Evolutionary conservation across 2,797 vertebrate genomes (phyloP).

Genomic region (Atherinosoma microstoma): DNA sequence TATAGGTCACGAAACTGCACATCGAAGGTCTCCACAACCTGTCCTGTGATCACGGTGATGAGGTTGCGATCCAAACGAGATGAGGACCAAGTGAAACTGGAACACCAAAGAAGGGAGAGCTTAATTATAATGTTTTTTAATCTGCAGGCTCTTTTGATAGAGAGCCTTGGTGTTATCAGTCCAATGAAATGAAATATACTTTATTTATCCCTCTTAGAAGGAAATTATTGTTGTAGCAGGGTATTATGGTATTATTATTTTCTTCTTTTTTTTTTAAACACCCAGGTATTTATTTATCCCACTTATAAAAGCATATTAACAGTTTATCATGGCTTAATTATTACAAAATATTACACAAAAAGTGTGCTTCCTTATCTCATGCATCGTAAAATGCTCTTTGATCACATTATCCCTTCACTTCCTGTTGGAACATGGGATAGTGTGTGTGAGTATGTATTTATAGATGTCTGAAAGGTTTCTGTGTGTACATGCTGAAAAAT

Average conservation of each 20-base stretch:
- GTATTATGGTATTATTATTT: too few relatives aligned
- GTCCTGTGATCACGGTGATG: constrained; percentile 93
- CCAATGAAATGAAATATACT: too few relatives aligned
- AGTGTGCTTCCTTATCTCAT: constrained; percentile 20
- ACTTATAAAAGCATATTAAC: not conserved
- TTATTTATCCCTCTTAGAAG: too few relatives aligned
- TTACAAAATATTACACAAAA: constrained; percentile 19
- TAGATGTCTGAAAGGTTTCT: constrained; percentile 2
- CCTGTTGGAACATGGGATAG: not conserved
- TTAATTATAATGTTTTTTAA: not conserved
- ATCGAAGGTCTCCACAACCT: constrained; percentile 94
- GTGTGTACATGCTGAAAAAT: not conserved
- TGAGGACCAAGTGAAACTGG: constrained; percentile 95
- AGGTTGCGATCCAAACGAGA: constrained; percentile 93
- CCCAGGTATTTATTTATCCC: not conserved
- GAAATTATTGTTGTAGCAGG: too few relatives aligned
- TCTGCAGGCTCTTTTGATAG: too few relatives aligned
- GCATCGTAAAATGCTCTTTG: constrained; percentile 24
- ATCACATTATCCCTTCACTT: constrained; percentile 20
- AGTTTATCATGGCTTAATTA: constrained; percentile 18
- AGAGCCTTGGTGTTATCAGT: not conserved
- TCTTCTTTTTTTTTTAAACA: not conserved
- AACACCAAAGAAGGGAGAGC: constrained; percentile 50
- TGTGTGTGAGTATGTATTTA: not conserved
- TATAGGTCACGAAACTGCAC: constrained; percentile 94